A percentile compares a stretch with the other conserved stretches of the same genome.
Conservation (phyloP, 2,888 invertebrate genomes). For the Eugnorisma glareosa region DNA sequence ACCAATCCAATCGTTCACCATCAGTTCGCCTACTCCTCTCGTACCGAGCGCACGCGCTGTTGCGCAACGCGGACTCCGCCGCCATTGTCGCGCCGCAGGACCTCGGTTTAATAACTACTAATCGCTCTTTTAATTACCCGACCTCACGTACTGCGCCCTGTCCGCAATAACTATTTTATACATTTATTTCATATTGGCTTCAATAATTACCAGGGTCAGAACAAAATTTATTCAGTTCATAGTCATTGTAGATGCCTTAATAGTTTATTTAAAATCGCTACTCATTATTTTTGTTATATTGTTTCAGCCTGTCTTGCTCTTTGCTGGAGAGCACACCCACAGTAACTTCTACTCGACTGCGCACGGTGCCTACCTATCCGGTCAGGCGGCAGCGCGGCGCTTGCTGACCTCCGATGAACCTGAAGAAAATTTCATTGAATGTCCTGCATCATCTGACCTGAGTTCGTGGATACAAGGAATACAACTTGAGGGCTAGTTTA, state of each 20-base stretch:
- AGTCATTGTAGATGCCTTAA: neutral
- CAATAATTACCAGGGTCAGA: too few relatives aligned
- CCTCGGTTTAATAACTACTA: too few relatives aligned
- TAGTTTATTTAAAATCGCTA: neutral
- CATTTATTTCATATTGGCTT: neutral
- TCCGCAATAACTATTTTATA: too few relatives aligned
- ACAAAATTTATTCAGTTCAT: neutral
- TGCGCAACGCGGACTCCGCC: too few relatives aligned
- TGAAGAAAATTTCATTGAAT: slow-evolving; percentile 92
- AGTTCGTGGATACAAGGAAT: slow-evolving; percentile 97
- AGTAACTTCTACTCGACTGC: slow-evolving; percentile 98
- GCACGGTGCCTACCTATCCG: slow-evolving; percentile 97
- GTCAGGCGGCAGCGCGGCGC: slow-evolving; percentile 94
- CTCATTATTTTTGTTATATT: slow-evolving; percentile 15
- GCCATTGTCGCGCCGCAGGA: too few relatives aligned
- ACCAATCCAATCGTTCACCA: too few relatives aligned
- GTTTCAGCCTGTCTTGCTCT: slow-evolving; percentile 94
- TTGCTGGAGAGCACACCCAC: slow-evolving; percentile 99
- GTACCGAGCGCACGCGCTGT: too few relatives aligned
- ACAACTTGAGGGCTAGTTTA: slow-evolving; percentile 91
- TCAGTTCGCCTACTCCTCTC: too few relatives aligned
- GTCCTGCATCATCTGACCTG: slow-evolving; percentile 94
- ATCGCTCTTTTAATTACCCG: too few relatives aligned
- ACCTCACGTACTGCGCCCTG: too few relatives aligned
- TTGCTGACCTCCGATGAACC: slow-evolving; percentile 92